These are phyloP conservation scores for Tuta absoluta DNA, from an alignment of 2,888 invertebrate species.

Conservation along the genomic window DNA sequence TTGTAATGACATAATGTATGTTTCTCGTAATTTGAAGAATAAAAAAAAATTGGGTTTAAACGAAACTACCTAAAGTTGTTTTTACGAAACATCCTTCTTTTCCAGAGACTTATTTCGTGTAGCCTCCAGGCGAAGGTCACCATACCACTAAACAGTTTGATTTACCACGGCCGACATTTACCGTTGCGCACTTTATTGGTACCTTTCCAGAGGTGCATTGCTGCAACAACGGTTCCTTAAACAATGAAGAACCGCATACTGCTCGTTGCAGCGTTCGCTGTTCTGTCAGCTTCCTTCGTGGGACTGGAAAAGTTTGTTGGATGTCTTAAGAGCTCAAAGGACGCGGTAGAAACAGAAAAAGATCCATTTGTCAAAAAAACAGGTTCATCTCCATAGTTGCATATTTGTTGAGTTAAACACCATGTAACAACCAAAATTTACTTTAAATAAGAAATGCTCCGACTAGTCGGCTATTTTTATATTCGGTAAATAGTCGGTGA, in stretches of 20 bases:
- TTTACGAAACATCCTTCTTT: not conserved
- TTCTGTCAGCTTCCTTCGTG: constrained; percentile 27
- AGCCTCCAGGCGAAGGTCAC: constrained; percentile 22
- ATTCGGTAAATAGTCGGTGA: too few relatives aligned
- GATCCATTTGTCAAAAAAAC: not conserved
- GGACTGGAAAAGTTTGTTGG: not conserved
- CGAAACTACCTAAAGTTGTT: not conserved
- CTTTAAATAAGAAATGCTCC: too few relatives aligned
- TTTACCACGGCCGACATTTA: constrained; percentile 39
- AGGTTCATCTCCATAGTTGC: too few relatives aligned
- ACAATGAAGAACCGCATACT: constrained; percentile 42
- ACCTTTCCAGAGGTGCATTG: constrained; percentile 41
- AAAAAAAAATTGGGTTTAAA: too few relatives aligned
- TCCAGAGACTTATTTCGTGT: not conserved
- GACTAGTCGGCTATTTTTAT: too few relatives aligned
- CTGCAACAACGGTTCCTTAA: constrained; percentile 45
- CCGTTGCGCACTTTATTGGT: constrained; percentile 41
- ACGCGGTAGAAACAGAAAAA: not conserved
- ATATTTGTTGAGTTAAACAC: too few relatives aligned
- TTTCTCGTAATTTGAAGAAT: too few relatives aligned
- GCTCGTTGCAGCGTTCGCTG: constrained; percentile 40
- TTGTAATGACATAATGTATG: too few relatives aligned
- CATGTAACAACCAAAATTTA: too few relatives aligned
- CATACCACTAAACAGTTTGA: constrained; percentile 28
- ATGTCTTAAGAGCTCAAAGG: not conserved